Evolutionary conservation across 2,113 vertebrate genomes (phyloP).

Genomic region (Chlorodrepanis virens): DNA sequence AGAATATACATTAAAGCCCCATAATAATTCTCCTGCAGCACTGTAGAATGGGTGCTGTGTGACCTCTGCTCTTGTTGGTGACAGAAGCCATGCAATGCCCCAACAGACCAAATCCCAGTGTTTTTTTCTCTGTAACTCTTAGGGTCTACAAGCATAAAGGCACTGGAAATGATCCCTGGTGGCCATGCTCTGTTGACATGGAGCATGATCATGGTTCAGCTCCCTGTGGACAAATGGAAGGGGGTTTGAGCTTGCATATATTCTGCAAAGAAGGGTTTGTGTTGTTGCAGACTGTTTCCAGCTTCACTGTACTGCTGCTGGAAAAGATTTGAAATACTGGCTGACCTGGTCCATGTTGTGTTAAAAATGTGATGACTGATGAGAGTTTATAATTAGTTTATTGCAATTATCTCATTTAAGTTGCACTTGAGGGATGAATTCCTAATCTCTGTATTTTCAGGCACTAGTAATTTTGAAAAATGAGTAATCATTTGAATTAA

Average conservation of each 20-base stretch:
- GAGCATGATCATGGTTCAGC: not conserved
- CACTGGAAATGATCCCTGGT: not conserved
- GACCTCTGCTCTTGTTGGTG: not conserved
- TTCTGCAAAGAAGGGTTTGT: not conserved
- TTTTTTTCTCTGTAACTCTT: not conserved
- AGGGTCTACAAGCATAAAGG: not conserved
- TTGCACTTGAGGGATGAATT: not conserved
- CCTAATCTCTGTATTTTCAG: not conserved
- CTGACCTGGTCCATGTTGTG: not conserved
- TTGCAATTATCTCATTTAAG: not conserved
- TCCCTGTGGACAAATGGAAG: not conserved
- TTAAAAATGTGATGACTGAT: not conserved
- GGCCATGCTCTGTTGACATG: not conserved
- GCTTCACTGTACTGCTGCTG: not conserved
- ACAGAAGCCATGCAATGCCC: not conserved
- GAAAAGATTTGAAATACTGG: not conserved
- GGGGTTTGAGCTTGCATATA: fast-evolving
- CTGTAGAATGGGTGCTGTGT: fast-evolving
- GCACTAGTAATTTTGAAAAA: not conserved
- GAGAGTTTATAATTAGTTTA: not conserved
- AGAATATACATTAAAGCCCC: not conserved
- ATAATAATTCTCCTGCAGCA: not conserved
- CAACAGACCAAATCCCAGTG: not conserved
- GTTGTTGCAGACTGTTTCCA: not conserved
- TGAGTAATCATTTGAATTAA: not conserved